phyloP scores from a whole-genome alignment of 2,113 vertebrate genomes.

The Megaceryle torquata region DNA sequence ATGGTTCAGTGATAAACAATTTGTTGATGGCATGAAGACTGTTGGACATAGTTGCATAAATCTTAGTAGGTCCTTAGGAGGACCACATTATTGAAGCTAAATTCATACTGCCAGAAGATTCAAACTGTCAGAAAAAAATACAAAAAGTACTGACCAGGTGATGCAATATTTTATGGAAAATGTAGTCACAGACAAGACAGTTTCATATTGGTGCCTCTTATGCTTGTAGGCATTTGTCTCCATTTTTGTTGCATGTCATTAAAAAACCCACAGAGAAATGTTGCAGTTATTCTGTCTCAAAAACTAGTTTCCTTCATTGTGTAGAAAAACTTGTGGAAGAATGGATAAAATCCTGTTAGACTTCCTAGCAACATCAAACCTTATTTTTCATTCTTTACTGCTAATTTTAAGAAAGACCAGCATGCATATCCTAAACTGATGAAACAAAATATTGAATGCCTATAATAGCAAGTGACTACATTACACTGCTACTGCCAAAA shows the following conservation, averaged over 20 bases:
- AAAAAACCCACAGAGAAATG: not conserved
- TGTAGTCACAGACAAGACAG: too few relatives aligned
- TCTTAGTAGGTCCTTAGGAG: not conserved
- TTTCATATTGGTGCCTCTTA: not conserved
- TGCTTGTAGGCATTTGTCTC: not conserved
- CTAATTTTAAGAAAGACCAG: not conserved
- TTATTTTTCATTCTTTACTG: not conserved
- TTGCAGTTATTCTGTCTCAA: not conserved
- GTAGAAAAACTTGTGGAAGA: not conserved
- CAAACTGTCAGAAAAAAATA: not conserved
- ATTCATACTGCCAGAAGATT: not conserved
- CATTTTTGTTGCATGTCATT: not conserved
- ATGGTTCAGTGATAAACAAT: not conserved
- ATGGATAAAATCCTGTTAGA: not conserved
- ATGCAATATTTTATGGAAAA: not conserved
- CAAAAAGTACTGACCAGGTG: not conserved
- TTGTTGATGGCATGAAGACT: not conserved
- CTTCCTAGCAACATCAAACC: not conserved
- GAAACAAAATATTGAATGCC: not conserved
- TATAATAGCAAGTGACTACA: not conserved
- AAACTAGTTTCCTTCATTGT: not conserved
- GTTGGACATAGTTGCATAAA: not conserved
- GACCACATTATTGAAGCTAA: not conserved
- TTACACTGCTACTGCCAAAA: not conserved
- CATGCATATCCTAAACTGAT: not conserved